Conservation (phyloP, 2,888 invertebrate genomes). For the Hymenopus coronatus region DNA sequence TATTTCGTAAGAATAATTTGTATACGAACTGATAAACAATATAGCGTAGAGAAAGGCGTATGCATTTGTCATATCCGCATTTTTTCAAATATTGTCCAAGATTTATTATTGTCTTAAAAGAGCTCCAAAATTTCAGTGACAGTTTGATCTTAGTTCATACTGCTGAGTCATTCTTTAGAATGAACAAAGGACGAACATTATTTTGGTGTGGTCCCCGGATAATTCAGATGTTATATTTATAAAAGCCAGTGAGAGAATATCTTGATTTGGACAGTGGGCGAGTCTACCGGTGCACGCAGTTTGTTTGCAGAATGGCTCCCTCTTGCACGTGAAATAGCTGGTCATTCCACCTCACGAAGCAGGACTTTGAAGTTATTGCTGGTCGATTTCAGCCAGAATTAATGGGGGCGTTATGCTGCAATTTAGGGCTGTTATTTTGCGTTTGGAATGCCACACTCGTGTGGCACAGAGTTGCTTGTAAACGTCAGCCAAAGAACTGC, state of each 20-base stretch:
- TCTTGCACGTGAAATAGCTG: background rate
- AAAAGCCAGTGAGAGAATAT: background rate
- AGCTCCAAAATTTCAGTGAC: too few relatives aligned
- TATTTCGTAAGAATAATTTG: too few relatives aligned
- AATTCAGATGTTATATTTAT: background rate
- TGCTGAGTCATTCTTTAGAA: too few relatives aligned
- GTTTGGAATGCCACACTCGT: background rate
- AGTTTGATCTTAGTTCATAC: too few relatives aligned
- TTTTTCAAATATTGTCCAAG: too few relatives aligned
- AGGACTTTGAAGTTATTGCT: background rate
- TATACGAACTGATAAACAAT: too few relatives aligned
- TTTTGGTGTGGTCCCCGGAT: background rate
- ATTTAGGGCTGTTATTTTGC: background rate
- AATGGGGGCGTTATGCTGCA: background rate
- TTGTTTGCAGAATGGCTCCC: background rate
- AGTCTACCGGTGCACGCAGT: background rate
- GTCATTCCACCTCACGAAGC: background rate
- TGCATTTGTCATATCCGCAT: too few relatives aligned
- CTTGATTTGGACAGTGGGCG: background rate
- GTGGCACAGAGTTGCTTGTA: background rate
- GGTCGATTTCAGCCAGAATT: background rate
- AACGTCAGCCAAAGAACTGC: background rate
- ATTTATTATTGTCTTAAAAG: too few relatives aligned
- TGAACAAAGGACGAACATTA: too few relatives aligned
- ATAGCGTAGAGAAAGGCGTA: too few relatives aligned